These are phyloP conservation scores for Trochalopteron elliotii DNA, from an alignment of 2,113 vertebrate species.

Conservation along the genomic window DNA sequence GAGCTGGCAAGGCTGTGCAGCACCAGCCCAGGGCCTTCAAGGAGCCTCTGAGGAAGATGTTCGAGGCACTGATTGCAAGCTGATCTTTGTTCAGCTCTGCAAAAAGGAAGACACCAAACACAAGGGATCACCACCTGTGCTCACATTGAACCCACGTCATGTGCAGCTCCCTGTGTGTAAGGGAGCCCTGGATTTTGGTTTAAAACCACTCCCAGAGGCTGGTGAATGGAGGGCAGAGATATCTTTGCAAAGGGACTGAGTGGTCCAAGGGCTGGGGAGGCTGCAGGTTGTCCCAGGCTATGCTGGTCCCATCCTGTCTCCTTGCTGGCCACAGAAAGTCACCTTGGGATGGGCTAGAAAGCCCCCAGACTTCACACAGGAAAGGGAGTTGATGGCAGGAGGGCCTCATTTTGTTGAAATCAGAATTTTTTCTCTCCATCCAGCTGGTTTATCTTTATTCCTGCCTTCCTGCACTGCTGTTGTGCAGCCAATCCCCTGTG, in stretches of 20 bases:
- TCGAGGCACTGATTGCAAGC: background rate
- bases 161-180: background rate
- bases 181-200: background rate
- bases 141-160: fast-evolving
- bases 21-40: background rate
- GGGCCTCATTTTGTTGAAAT: background rate
- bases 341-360: background rate
- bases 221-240: background rate
- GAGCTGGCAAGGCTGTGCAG: background rate
- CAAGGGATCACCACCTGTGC: fast-evolving
- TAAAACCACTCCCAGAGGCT: background rate
- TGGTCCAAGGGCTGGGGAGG: background rate
- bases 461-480: background rate
- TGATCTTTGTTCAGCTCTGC: background rate
- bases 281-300: background rate
- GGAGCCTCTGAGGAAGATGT: background rate
- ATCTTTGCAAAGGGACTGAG: background rate
- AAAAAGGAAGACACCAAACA: background rate
- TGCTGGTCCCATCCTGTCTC: background rate
- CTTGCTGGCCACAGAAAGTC: background rate
- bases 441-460: background rate
- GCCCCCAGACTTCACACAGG: background rate
- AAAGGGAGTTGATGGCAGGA: background rate
- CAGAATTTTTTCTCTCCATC: background rate
- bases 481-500: background rate